These are phyloP conservation scores for Campaea margaritaria DNA, from an alignment of 2,888 invertebrate genomes.

Conservation along the genomic window DNA sequence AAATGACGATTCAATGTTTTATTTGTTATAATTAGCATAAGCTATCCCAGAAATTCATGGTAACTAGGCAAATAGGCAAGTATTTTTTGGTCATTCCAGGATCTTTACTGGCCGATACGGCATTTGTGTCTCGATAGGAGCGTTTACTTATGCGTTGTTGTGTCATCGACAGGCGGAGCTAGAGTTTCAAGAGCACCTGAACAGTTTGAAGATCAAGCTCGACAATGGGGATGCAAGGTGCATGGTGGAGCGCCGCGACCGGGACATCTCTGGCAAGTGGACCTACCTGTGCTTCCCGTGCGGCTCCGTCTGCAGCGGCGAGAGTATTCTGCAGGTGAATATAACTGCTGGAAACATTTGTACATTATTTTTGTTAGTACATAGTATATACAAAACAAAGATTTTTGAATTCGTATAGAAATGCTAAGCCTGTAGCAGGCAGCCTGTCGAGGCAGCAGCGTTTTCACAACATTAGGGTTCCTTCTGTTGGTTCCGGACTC, in stretches of 20 bases:
- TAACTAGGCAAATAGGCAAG: conserved; percentile 4
- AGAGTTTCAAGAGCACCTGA: conserved; percentile 75
- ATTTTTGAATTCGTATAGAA: too few relatives aligned
- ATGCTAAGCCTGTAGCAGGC: too few relatives aligned
- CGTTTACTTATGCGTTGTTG: conserved; percentile 16
- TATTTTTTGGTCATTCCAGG: background rate
- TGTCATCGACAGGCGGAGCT: conserved; percentile 68
- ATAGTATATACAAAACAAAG: too few relatives aligned
- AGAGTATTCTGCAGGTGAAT: conserved; percentile 72
- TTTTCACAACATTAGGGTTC: too few relatives aligned
- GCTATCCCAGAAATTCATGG: conserved; percentile 41
- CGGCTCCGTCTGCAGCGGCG: conserved; percentile 78
- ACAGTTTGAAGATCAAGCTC: conserved; percentile 75
- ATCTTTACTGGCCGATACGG: background rate
- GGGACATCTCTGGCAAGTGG: conserved; percentile 76
- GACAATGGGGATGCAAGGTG: conserved; percentile 73
- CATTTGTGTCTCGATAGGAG: background rate
- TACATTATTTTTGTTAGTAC: too few relatives aligned
- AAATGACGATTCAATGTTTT: conserved; percentile 52
- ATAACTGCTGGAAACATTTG: too few relatives aligned
- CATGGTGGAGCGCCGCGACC: conserved; percentile 78
- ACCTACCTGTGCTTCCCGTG: conserved; percentile 83
- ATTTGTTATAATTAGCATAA: conserved; percentile 50
- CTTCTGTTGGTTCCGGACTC: too few relatives aligned
- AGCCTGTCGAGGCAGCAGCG: too few relatives aligned